These are phyloP conservation scores for Falco biarmicus DNA, from an alignment of 2,797 vertebrate species.

Conservation along the genomic window DNA sequence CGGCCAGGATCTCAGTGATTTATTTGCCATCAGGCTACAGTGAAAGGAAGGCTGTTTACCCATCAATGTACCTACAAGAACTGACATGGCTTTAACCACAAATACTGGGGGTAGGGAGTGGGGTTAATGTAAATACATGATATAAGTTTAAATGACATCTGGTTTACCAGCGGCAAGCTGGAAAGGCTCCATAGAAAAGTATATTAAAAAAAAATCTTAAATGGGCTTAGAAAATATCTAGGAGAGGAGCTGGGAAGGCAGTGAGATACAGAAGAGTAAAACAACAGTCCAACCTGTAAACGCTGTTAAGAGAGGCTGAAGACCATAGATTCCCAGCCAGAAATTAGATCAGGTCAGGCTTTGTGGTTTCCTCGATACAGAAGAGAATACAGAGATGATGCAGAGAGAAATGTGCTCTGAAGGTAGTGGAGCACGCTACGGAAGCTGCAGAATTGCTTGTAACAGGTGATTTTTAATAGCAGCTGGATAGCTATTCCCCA, in stretches of 20 bases:
- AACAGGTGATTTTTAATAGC: background rate
- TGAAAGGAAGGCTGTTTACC: background rate
- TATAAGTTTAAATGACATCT: background rate
- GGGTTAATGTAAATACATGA: background rate
- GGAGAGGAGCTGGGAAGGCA: background rate
- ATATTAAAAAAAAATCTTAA: background rate
- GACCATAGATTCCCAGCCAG: background rate
- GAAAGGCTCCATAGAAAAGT: background rate
- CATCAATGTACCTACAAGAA: background rate
- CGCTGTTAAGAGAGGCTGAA: background rate
- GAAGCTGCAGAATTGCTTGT: background rate
- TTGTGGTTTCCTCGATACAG: background rate
- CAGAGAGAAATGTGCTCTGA: background rate
- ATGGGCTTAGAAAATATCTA: background rate
- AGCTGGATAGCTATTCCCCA: background rate
- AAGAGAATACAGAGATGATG: background rate
- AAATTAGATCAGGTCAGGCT: background rate
- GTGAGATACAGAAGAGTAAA: background rate
- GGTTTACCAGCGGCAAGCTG: background rate
- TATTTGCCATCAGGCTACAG: background rate
- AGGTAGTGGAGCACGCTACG: background rate
- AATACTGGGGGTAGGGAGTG: background rate
- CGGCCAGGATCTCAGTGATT: background rate
- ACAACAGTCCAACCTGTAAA: background rate
- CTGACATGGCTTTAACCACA: background rate